Evolutionary conservation across 2,797 vertebrate species (phyloP), one percentile per base, ranked within the genome.

Genomic region (Sandelia bainsii): DNA sequence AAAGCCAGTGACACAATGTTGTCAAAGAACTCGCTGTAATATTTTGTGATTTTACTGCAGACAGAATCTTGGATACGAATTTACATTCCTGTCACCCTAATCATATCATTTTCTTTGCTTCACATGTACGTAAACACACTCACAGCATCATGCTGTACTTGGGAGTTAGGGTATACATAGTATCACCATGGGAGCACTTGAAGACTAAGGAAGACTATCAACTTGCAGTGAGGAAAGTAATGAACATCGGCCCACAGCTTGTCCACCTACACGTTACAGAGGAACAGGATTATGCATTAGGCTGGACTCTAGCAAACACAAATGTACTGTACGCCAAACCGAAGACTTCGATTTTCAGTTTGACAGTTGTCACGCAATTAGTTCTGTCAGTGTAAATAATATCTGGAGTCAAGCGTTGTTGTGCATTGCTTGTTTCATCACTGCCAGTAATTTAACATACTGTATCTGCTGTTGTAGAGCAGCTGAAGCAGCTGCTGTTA

Each of bases 171-270:
- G 80, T 88, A 89, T 82, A 88, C 82, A 85, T 84, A 89, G 87
- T 72, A 86, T 89, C 80, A 76, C 73, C 66, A 74, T 69, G 69
- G 69, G 75, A 90, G 81, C 50, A 39, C 69, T 74, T 80, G 75
- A 83, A 85, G 69, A 82, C 77, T 77, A 48, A 86, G 85, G 75
- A 86, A 87, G 81, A 87, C 75, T 84, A 83, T 87, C 54, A 77
- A 73, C 80, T 80, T 9, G 58, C 82, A 64, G 79, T 85, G 62
- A 81, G 84, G 62, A 88, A 88, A 87, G 89, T 90, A 90, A 87
- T 92, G 87, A 92, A 90, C 85, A 86, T 79, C 82, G 89, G 87
- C 90, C 88, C 87, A 89, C 89, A 91, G 90, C 86, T 89, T 87
- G 79, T 91, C 90, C 85, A 74, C 92, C 92, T 87, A 87, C 89